Conservation (phyloP, 2,888 invertebrate species). For the Acholoe squamosa region DNA sequence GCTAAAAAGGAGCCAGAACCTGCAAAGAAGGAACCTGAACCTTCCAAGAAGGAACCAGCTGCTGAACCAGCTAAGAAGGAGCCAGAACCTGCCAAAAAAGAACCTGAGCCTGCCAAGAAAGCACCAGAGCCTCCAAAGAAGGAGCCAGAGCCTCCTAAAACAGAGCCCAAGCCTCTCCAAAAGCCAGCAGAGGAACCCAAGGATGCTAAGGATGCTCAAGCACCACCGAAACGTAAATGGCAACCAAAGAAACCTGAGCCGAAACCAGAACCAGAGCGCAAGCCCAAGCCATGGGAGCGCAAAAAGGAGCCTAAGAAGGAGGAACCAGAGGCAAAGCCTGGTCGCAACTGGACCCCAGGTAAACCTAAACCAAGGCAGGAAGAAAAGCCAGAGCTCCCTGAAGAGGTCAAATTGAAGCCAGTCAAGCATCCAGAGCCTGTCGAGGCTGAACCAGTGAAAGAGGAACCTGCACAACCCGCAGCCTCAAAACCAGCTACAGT, state of each 20-base stretch:
- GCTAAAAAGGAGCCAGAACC: not conserved
- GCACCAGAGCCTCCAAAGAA: conserved; percentile 14
- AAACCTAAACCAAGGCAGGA: not conserved
- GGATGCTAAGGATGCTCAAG: not conserved
- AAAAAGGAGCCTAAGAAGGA: conserved; percentile 13
- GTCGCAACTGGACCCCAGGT: conserved; percentile 18
- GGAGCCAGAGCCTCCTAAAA: conserved; percentile 37
- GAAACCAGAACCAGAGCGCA: conserved; percentile 24
- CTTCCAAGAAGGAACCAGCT: not conserved
- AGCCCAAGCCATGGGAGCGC: not conserved
- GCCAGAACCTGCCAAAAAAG: not conserved
- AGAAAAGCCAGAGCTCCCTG: conserved; percentile 35
- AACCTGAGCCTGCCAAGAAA: conserved; percentile 3
- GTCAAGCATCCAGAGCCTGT: conserved; percentile 31
- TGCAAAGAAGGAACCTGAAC: not conserved
- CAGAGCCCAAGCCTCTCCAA: not conserved
- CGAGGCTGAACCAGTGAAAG: not conserved
- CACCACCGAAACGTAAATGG: not conserved
- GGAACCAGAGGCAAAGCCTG: conserved; percentile 32
- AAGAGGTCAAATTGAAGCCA: conserved; percentile 11
- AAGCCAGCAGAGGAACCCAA: conserved; percentile 41
- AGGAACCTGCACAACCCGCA: not conserved
- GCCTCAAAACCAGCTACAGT: not conserved
- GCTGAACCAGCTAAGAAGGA: not conserved
- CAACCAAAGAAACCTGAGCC: conserved; percentile 48